These are phyloP conservation scores for Escarpia spicata DNA, from an alignment of 2,888 invertebrate species.

Conservation along the genomic window DNA sequence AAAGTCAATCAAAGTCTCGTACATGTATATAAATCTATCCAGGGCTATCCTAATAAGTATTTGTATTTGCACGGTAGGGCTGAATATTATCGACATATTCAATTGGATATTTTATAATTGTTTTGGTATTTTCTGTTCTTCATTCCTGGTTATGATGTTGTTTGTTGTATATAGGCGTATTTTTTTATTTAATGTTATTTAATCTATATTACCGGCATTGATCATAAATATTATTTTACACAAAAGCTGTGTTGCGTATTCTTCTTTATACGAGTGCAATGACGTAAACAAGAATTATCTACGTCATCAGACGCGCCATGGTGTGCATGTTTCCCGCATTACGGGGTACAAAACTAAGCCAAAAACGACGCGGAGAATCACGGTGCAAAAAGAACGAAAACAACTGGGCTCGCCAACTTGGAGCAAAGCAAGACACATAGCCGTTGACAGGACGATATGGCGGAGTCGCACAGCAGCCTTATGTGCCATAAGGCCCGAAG, in stretches of 20 bases:
- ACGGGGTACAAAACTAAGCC: no score
- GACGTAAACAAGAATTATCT: no score
- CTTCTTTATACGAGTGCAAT: background rate
- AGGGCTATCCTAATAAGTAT: background rate
- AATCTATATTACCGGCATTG: background rate
- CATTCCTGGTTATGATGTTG: background rate
- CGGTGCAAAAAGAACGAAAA: no score
- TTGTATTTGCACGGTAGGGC: background rate
- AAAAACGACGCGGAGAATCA: no score
- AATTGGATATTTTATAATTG: background rate
- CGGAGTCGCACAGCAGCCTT: no score
- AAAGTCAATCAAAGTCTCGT: background rate
- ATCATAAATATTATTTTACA: background rate
- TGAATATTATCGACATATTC: background rate
- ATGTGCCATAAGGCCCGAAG: no score
- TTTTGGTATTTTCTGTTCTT: background rate
- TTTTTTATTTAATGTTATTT: slow-evolving; percentile 6
- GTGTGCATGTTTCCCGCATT: no score
- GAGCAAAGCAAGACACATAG: no score
- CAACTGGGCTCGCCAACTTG: no score
- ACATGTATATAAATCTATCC: background rate
- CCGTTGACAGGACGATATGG: no score
- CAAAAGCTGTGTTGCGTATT: background rate
- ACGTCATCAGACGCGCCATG: no score
- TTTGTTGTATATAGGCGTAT: background rate